Evolutionary conservation across 2,113 vertebrate species (phyloP).

Genomic region (Apus apus): DNA sequence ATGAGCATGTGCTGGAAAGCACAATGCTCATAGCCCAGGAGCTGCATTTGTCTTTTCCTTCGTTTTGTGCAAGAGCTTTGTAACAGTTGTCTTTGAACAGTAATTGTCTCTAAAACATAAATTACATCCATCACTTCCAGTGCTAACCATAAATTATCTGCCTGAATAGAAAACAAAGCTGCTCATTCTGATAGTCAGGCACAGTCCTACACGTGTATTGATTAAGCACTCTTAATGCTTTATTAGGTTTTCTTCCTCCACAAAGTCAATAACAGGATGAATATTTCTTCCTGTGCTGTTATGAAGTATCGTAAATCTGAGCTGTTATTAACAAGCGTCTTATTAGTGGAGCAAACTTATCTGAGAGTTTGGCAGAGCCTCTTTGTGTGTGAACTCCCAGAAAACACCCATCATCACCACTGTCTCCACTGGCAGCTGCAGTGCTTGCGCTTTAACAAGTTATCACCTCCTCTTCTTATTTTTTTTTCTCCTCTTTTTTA

Average conservation of each 20-base stretch:
- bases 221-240: conserved; percentile 60
- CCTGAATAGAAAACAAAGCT: conserved; percentile 52
- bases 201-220: not conserved
- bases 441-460: not conserved
- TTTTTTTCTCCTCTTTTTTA: too few species aligned
- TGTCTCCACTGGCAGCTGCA: not conserved
- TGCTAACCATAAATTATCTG: conserved; percentile 40
- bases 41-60: not conserved
- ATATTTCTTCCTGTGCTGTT: conserved; percentile 48
- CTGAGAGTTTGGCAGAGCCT: not conserved
- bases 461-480: not conserved
- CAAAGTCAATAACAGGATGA: conserved; percentile 53
- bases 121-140: conserved; percentile 59
- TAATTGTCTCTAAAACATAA: conserved; percentile 55
- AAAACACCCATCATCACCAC: not conserved
- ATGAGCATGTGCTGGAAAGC: not conserved
- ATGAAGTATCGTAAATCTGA: conserved; percentile 56
- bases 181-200: conserved; percentile 31
- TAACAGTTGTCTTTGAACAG: not conserved
- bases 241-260: conserved; percentile 59
- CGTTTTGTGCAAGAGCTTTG: not conserved
- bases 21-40: not conserved
- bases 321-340: conserved; percentile 15
- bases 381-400: not conserved
- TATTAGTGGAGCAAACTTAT: conserved; percentile 30